These are phyloP conservation scores for Erinaceus europaeus DNA, from an alignment of 2,113 vertebrate species.

Conservation along the genomic window DNA sequence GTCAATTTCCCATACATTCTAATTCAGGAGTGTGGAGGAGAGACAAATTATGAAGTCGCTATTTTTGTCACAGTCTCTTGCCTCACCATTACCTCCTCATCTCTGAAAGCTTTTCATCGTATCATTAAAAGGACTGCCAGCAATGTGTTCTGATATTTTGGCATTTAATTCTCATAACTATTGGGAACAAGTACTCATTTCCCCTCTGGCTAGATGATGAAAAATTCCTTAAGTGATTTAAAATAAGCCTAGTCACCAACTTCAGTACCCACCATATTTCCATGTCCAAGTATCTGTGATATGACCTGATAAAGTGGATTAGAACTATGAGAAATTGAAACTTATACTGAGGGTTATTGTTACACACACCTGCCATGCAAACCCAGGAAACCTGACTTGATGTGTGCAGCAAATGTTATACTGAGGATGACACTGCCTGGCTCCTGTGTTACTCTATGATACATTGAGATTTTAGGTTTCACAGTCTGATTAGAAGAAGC, in stretches of 20 bases:
- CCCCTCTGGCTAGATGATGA: conserved; percentile 36
- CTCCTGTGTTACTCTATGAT: neutral
- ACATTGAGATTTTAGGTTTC: neutral
- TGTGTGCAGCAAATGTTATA: neutral
- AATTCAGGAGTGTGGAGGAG: conserved; percentile 71
- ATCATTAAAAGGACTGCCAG: conserved; percentile 65
- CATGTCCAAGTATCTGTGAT: neutral
- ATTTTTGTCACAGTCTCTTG: conserved; percentile 69
- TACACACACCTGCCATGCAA: neutral
- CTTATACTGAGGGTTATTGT: neutral
- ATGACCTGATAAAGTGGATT: conserved; percentile 1
- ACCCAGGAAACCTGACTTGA: neutral
- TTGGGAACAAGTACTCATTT: conserved; percentile 37
- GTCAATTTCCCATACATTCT: conserved; percentile 73
- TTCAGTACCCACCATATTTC: conserved; percentile 1
- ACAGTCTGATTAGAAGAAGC: neutral
- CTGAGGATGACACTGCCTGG: neutral
- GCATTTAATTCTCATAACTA: conserved; percentile 55
- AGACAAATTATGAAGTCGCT: conserved; percentile 72
- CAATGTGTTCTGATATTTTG: conserved; percentile 35
- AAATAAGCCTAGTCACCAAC: neutral
- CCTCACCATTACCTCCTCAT: conserved; percentile 65
- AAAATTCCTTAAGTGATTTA: conserved; percentile 28
- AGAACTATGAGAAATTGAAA: neutral
- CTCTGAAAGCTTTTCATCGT: conserved; percentile 63